Base-by-base conservation (phyloP, 2,113 vertebrate genomes). In the Cariama cristata region DNA sequence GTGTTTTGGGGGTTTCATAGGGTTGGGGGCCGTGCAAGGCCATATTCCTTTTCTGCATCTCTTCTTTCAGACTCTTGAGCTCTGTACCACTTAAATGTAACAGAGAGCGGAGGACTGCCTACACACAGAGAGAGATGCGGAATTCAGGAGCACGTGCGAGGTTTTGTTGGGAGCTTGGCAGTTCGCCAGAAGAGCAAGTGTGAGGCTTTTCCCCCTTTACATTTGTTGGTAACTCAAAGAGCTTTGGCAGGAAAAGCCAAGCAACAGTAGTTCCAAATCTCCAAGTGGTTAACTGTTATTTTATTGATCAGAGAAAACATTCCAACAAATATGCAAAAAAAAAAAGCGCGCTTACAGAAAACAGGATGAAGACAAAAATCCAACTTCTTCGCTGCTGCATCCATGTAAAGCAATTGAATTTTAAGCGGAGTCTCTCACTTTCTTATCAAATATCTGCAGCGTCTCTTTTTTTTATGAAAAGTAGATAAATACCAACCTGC, bases 1-100 rank as follows among this genome's bases (percentile, higher is more conserved):
- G 24, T 0, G 26, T 26, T 20, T 8, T 1, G 8, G 33, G 20
- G 9, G 24, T 40, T 79, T 12, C 1, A 1, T 47, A 12, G 21
- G 14, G 21, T 2, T 35, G n/a, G 40, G 72, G 23, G 19, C 56
- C 47, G 32, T 38, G 17, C 59, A 14, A 26, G 22, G 42, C 53
- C 1, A 0, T 16, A 4, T 58, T 63, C 62, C 52, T 74, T 56
- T 63, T 12, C 27, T 22, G 18, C 28, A 5, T 42, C 62, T 75
- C 58, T 74, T 74, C 49, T 59, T 63, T 45, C 56, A 58, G 67
- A 5, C 56, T 35, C 38, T 30, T 69, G 82, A 79, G 30, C 55
- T 87, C 60, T n/a, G 15, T 11, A 12, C 49, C 47, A 30, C 72
- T 79, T 40, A 9, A 33, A 14, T 22, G 3, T 14, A n/a, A 23